Percentiles rank a stretch among this genome's conserved stretches.
phyloP scores from a whole-genome alignment of 2,797 vertebrate genomes.

The Betta splendens region DNA sequence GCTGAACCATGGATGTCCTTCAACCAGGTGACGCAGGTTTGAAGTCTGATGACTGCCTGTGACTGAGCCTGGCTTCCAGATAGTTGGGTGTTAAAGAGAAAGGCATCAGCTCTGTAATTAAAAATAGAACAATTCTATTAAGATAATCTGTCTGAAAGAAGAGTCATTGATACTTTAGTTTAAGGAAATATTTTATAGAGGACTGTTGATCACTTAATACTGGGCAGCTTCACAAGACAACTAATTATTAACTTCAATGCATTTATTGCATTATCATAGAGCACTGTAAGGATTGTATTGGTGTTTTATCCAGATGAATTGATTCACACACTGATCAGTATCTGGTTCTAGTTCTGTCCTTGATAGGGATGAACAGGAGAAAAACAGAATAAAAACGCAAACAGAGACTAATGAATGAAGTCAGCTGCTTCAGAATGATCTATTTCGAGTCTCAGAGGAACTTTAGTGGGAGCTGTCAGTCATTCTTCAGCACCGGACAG shows the following conservation, averaged over 20 bases:
- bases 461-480: neutral
- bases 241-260: no score
- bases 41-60: neutral
- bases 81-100: neutral
- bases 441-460: slow-evolving; percentile 4
- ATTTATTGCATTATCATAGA: no score
- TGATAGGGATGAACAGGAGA: no score
- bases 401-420: neutral
- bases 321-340: neutral
- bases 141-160: neutral
- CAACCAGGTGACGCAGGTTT: slow-evolving; percentile 2
- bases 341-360: neutral
- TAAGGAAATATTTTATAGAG: neutral
- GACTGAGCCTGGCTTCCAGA: slow-evolving; percentile 8
- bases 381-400: neutral
- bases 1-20: neutral
- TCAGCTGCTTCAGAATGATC: neutral
- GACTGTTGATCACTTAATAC: slow-evolving; percentile 11
- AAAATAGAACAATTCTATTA: no score
- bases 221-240: slow-evolving; percentile 22
- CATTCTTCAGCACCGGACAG: slow-evolving; percentile 34
- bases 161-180: neutral
- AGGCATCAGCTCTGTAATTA: neutral
- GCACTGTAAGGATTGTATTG: no score
- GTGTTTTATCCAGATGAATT: no score